Evolutionary conservation across 2,797 vertebrate species (phyloP).

Genomic region (Steatocranus sp.): DNA sequence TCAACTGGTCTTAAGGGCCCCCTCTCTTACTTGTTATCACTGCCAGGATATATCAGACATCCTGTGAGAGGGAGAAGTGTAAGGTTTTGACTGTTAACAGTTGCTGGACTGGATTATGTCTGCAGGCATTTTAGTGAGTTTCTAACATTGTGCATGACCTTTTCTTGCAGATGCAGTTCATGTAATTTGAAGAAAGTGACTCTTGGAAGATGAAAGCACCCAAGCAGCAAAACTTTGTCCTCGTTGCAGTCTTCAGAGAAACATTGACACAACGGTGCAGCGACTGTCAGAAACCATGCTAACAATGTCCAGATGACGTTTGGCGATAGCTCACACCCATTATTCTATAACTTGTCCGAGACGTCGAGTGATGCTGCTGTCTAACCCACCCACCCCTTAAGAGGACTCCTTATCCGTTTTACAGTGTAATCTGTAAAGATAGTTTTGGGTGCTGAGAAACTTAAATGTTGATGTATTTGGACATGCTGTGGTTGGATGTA

Average conservation of each 20-base stretch:
- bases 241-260: constrained; percentile 85
- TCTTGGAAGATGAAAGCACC: constrained; percentile 83
- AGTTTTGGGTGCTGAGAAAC: constrained; percentile 67
- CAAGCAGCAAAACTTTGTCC: constrained; percentile 81
- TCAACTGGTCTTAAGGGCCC: background rate
- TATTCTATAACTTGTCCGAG: constrained; percentile 81
- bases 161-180: constrained; percentile 93
- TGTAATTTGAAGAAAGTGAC: constrained; percentile 85
- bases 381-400: constrained; percentile 58
- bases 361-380: constrained; percentile 78
- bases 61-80: background rate
- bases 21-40: background rate
- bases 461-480: constrained; percentile 71
- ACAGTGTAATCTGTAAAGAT: constrained; percentile 71
- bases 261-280: constrained; percentile 63
- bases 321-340: constrained; percentile 69
- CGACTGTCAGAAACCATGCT: constrained; percentile 65
- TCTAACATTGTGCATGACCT: constrained; percentile 7
- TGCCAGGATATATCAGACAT: background rate
- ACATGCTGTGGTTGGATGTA: constrained; percentile 65
- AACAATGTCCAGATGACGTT: constrained; percentile 62
- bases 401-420: constrained; percentile 71
- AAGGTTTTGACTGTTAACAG: background rate
- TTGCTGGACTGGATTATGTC: background rate
- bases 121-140: background rate